Percentiles rank a stretch among this genome's conserved stretches.
Evolutionary conservation across 1,140 invertebrate species (phyloP).

Genomic region (Nasonia longicornis): DNA sequence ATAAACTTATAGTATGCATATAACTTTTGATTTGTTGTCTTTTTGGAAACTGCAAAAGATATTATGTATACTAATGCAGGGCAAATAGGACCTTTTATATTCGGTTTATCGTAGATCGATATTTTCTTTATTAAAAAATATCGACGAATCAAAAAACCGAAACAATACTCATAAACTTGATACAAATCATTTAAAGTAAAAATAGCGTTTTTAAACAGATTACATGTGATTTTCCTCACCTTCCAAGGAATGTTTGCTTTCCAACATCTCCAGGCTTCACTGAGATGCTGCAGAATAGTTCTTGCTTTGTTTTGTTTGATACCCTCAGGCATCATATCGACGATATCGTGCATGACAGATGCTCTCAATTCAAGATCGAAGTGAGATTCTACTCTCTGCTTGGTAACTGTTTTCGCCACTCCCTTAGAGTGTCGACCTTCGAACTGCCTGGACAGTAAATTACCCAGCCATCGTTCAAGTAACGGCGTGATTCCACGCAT

Average conservation of each 20-base stretch:
- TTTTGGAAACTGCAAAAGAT: slow-evolving; percentile 38
- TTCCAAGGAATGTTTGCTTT: slow-evolving; percentile 99
- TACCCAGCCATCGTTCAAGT: slow-evolving; percentile 97
- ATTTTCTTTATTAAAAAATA: slow-evolving; percentile 13
- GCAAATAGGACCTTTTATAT: slow-evolving; percentile 18
- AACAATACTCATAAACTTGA: neutral
- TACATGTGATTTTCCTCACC: slow-evolving; percentile 64
- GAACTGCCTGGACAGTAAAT: slow-evolving; percentile 97
- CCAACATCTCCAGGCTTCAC: slow-evolving; percentile 99
- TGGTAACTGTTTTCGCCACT: slow-evolving; percentile 99
- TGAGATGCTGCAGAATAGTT: slow-evolving; percentile 98
- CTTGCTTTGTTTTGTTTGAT: slow-evolving; percentile 99
- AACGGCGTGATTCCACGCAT: slow-evolving; percentile 99
- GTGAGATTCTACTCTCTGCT: slow-evolving; percentile 99
- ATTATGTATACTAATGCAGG: slow-evolving; percentile 17
- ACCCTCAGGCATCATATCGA: slow-evolving; percentile 99
- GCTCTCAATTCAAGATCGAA: slow-evolving; percentile 98
- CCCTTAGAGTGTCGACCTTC: slow-evolving; percentile 99
- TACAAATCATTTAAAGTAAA: neutral
- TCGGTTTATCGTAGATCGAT: slow-evolving; percentile 17
- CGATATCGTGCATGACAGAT: slow-evolving; percentile 99
- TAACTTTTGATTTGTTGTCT: slow-evolving; percentile 4
- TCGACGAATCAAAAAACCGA: neutral
- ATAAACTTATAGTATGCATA: too few species aligned
- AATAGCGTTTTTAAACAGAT: neutral